Base-by-base conservation (phyloP, 2,888 invertebrate genomes). In the Galeopsomyia nigrocyanea region DNA sequence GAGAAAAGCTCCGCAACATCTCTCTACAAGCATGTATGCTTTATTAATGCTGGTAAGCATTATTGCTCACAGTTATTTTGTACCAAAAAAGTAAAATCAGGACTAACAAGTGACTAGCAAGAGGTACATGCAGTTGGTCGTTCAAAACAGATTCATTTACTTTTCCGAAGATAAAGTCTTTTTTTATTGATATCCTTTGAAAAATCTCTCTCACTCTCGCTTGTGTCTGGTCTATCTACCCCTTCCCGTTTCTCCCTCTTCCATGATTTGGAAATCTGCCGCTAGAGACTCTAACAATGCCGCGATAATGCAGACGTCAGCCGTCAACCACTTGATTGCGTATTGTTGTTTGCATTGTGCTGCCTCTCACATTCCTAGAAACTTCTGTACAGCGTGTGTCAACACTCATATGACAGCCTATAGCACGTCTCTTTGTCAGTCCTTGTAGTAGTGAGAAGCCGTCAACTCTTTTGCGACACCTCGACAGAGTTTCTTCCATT, bases 301-400 rank as follows among this genome's bases (percentile, higher is more conserved):
- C 74, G 68, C 73, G 77, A 80, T 82, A 83, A 82, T 82, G 80
- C 79, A 77, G 79, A 80, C 80, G 81, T 83, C 82, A 81, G 79
- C 81, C 80, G 81, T 81, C 82, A 81, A 83, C 82, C 81, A 81
- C 81, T 83, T 82, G 83, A 83, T 83, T 83, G 83, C 83, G 80
- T 81, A 83, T 83, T 83, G 83, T 83, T 82, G 82, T 83, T 83
- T 82, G 80, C 80, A 81, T 80, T 80, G 62, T 56, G 26, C 61
- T n/a, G 10, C 50, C 49, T 71, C 53, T 55, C 19, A 39, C 7
- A 39, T 39, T 39, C 39, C 39, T 39, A 39, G 39, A 39, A 39
- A 39, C 7, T 39, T 39, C 39, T 7, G 10, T 31, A 7, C 10
- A 39, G 39, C 10, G 7, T 39, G 10, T 39, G 39, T 9, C 39